phyloP scores from a whole-genome alignment of 2,888 invertebrate species.

The Tinea trinotella region DNA sequence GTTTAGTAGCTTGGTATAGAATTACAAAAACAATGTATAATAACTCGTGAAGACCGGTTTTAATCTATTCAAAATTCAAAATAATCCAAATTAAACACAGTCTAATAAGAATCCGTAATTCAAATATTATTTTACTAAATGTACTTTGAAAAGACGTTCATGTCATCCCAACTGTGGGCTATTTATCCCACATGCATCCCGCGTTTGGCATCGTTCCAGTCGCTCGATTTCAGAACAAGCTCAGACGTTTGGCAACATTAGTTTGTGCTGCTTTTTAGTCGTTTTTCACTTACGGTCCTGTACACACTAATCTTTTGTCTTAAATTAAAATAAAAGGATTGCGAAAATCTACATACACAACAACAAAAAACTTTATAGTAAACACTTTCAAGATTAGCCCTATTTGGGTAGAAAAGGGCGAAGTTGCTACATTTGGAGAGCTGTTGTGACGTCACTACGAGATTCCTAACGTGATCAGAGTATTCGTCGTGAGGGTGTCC shows the following conservation, averaged over 20 bases:
- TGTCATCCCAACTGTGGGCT: constrained; percentile 20
- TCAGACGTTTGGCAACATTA: constrained; percentile 55
- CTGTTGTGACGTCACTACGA: constrained; percentile 9
- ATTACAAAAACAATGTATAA: too few species aligned
- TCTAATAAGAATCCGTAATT: background rate
- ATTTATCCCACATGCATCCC: constrained; percentile 19
- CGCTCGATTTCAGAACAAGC: constrained; percentile 42
- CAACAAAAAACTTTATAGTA: background rate
- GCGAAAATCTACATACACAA: background rate
- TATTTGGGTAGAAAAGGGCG: background rate
- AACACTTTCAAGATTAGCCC: background rate
- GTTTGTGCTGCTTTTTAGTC: constrained; percentile 40
- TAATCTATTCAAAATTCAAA: background rate
- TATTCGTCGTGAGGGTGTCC: constrained; percentile 60
- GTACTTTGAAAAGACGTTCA: constrained; percentile 12
- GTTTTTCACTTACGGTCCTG: constrained; percentile 49
- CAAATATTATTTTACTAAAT: background rate
- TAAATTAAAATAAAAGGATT: background rate
- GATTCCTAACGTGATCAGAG: constrained; percentile 28
- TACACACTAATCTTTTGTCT: background rate
- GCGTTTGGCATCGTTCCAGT: constrained; percentile 48
- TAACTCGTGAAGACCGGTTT: too few species aligned
- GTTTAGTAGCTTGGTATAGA: too few species aligned
- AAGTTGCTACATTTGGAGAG: background rate
- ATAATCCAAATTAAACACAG: too few species aligned